These are phyloP conservation scores for Camelus bactrianus DNA, from an alignment of 2,113 vertebrate species.

Conservation along the genomic window DNA sequence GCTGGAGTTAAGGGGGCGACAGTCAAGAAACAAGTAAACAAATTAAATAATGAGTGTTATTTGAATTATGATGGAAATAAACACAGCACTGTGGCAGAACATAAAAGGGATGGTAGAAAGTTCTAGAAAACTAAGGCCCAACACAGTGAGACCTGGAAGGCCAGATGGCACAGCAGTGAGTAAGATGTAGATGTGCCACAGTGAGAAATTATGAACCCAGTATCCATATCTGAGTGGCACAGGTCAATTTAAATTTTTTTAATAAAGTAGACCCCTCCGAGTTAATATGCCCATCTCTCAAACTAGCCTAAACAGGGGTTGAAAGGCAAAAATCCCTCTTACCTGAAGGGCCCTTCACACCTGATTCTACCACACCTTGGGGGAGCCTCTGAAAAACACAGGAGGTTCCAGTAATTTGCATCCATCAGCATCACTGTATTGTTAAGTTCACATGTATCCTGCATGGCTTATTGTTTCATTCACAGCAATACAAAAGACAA, in stretches of 20 bases:
- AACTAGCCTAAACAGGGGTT: neutral
- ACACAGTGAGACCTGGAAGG: neutral
- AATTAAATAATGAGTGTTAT: neutral
- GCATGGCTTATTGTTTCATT: neutral
- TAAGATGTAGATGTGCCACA: neutral
- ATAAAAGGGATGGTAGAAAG: neutral
- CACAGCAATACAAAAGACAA: neutral
- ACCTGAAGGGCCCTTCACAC: neutral
- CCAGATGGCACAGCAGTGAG: neutral
- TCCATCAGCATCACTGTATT: neutral
- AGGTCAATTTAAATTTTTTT: neutral
- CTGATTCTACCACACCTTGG: neutral
- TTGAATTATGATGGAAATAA: neutral
- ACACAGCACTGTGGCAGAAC: neutral
- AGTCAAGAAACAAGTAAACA: neutral
- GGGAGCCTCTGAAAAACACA: neutral
- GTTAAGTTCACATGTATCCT: neutral
- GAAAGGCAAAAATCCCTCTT: constrained; percentile 13
- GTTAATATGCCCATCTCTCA: neutral
- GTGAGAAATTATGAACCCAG: neutral
- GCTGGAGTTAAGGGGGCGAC: neutral
- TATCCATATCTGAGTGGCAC: neutral
- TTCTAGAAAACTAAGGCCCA: neutral
- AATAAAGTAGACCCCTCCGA: neutral
- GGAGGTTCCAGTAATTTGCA: neutral